A percentile compares a stretch with the other conserved stretches of the same genome.
Evolutionary conservation across 2,888 invertebrate species (phyloP).

Genomic region (Ophion obscuratus): DNA sequence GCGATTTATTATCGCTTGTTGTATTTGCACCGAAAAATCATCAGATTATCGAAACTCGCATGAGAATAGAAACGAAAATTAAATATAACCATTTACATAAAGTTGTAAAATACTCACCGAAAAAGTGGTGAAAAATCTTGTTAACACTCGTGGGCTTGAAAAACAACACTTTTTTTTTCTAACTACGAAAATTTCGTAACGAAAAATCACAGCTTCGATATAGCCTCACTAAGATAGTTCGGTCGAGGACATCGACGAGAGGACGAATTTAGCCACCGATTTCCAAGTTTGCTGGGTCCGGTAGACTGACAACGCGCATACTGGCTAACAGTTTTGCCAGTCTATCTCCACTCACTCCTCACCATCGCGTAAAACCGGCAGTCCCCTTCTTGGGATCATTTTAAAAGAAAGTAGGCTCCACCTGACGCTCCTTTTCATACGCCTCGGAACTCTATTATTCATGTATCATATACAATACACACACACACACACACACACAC

Average conservation of each 20-base stretch:
- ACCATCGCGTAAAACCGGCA: conserved; percentile 58
- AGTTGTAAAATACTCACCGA: conserved; percentile 3
- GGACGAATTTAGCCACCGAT: conserved; percentile 36
- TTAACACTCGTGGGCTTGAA: not conserved
- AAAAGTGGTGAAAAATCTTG: conserved; percentile 3
- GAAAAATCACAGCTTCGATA: conserved; percentile 6
- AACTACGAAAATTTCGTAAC: not conserved
- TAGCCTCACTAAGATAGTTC: not conserved
- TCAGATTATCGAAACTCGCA: not conserved
- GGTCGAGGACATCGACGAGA: conserved; percentile 11
- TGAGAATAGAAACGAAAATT: not conserved
- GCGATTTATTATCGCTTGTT: not conserved
- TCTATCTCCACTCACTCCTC: conserved; percentile 57
- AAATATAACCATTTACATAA: not conserved
- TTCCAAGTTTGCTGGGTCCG: conserved; percentile 55
- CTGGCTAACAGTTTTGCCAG: conserved; percentile 58
- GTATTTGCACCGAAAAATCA: not conserved
- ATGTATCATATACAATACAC: conserved; percentile 28
- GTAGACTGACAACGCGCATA: conserved; percentile 57
- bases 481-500: conserved; percentile 19
- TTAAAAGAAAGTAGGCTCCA: conserved; percentile 68
- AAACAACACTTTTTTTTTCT: not conserved
- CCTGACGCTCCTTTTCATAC: conserved; percentile 67
- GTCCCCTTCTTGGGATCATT: conserved; percentile 60
- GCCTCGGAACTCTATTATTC: conserved; percentile 56